A percentile compares a stretch with the other conserved stretches of the same genome.
Evolutionary conservation across 2,797 vertebrate species (phyloP).

Genomic region (Neomorphus geoffroyi): DNA sequence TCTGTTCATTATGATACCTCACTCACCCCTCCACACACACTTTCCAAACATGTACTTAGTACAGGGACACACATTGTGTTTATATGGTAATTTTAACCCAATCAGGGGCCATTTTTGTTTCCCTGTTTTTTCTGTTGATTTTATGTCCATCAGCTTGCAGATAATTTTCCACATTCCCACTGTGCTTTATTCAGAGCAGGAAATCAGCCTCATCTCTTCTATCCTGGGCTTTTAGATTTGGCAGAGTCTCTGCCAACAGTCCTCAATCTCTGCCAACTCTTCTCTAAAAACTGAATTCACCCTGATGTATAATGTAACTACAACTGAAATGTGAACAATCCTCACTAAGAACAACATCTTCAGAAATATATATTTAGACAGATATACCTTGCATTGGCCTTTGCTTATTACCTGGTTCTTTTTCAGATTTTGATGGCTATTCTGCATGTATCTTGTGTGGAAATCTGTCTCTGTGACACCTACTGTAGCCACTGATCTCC

Average conservation of each 20-base stretch:
- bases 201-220: not conserved
- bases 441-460: not conserved
- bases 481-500: not conserved
- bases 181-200: not conserved
- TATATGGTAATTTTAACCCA: not conserved
- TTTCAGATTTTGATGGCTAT: not conserved
- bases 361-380: not conserved
- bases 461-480: not conserved
- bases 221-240: not conserved
- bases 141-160: not conserved
- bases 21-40: rapidly evolving
- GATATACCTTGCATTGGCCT: not conserved
- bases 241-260: not conserved
- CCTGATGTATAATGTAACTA: too few species aligned
- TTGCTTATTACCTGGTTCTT: not conserved
- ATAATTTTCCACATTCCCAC: not conserved
- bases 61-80: not conserved
- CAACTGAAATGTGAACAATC: not conserved
- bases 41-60: not conserved
- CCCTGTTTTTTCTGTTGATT: not conserved
- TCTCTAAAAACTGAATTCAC: not conserved
- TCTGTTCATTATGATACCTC: not conserved
- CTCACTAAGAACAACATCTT: not conserved
- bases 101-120: not conserved
- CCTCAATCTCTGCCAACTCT: not conserved